These are phyloP conservation scores for Holothuria scabra DNA, from an alignment of 53 echinoderm and acorn worm genomes.

Conservation along the genomic window DNA sequence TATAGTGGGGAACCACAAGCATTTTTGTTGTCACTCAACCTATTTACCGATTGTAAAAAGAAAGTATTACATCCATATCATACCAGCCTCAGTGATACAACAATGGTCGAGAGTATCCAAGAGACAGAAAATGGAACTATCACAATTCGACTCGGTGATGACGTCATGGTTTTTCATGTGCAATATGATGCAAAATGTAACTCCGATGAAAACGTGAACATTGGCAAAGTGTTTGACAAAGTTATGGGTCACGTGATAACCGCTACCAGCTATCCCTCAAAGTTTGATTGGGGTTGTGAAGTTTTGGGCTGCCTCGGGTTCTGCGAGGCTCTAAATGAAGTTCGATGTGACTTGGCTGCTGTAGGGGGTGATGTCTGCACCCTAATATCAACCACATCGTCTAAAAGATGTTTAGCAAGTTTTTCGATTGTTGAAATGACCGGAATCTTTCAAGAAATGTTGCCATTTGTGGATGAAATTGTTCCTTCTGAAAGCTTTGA, in stretches of 20 bases:
- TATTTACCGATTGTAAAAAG: neutral
- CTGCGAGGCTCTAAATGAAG: neutral
- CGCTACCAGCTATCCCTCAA: neutral
- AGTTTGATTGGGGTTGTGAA: neutral
- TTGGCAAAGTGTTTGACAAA: neutral
- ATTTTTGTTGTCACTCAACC: neutral
- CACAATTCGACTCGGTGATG: neutral
- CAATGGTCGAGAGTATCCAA: neutral
- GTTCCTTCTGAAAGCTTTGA: conserved; percentile 18
- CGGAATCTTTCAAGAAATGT: neutral
- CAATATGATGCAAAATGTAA: too few relatives aligned
- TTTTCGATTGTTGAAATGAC: neutral
- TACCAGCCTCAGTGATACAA: neutral
- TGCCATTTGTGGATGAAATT: neutral
- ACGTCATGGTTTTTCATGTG: neutral
- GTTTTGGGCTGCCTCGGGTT: neutral
- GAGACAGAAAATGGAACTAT: neutral
- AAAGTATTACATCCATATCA: neutral
- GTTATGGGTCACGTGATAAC: neutral
- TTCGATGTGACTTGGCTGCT: neutral
- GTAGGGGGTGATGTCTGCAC: neutral
- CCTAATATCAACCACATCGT: neutral
- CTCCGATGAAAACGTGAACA: neutral
- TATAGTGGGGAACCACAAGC: neutral
- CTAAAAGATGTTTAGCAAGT: neutral